phyloP scores from a whole-genome alignment of 35 echinoderm and acorn worm genomes.

The Lytechinus pictus region DNA sequence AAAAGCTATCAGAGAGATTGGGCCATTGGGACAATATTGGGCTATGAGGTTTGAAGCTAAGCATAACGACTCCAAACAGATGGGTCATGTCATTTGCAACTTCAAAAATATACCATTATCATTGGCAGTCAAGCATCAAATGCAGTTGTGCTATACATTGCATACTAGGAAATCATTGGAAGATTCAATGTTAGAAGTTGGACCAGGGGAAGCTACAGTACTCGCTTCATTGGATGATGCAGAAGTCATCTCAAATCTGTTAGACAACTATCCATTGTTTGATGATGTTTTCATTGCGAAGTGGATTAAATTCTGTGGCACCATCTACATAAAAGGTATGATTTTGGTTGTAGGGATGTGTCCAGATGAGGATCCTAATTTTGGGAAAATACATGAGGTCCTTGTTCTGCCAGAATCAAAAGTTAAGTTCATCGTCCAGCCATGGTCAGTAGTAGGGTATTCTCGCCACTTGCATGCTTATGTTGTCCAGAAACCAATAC shows the following conservation, averaged over 20 bases:
- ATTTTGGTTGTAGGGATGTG: slow-evolving; percentile 23
- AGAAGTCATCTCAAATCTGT: background rate
- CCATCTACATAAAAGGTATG: slow-evolving; percentile 37
- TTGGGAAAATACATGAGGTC: slow-evolving; percentile 62
- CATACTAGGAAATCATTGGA: background rate
- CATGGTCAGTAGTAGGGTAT: background rate
- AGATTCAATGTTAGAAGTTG: slow-evolving; percentile 28
- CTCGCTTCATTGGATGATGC: slow-evolving; percentile 44
- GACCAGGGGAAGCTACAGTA: slow-evolving; percentile 46
- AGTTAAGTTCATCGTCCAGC: slow-evolving; percentile 44
- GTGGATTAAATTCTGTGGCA: slow-evolving; percentile 43
- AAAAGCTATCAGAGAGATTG: background rate
- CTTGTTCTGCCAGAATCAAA: background rate
- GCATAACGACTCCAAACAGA: too few relatives aligned
- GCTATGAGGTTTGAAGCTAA: slow-evolving; percentile 54
- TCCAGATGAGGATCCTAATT: slow-evolving; percentile 29
- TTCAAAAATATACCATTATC: slow-evolving; percentile 61
- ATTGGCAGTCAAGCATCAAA: slow-evolving; percentile 50
- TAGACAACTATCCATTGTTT: background rate
- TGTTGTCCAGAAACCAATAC: slow-evolving; percentile 34
- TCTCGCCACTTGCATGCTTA: slow-evolving; percentile 67
- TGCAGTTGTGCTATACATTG: slow-evolving; percentile 33
- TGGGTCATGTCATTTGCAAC: slow-evolving; percentile 63
- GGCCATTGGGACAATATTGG: slow-evolving; percentile 61
- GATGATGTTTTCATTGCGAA: slow-evolving; percentile 67